These are phyloP conservation scores for Melangyna quadrimaculata DNA, from an alignment of 2,888 invertebrate species.

Conservation along the genomic window DNA sequence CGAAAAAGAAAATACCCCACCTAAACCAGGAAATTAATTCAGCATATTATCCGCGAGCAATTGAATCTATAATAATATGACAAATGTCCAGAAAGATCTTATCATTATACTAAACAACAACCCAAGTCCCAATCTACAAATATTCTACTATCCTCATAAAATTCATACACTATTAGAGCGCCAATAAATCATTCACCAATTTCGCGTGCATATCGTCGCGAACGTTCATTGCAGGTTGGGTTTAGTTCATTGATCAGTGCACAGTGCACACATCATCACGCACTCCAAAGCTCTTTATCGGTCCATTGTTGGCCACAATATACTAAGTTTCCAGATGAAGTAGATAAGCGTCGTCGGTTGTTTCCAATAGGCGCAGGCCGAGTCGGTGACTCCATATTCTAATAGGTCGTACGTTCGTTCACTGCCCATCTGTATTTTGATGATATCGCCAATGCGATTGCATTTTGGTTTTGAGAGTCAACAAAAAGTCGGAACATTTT, in stretches of 20 bases:
- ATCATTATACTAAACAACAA: conserved; percentile 38
- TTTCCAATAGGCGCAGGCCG: background rate
- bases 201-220: conserved; percentile 64
- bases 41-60: background rate
- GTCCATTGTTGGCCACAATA: conserved; percentile 55
- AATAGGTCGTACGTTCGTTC: conserved; percentile 13
- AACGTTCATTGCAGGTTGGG: conserved; percentile 55
- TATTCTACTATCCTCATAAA: conserved; percentile 18
- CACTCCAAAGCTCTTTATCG: conserved; percentile 56
- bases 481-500: conserved; percentile 21
- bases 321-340: conserved; percentile 35
- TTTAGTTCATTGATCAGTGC: conserved; percentile 33
- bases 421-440: background rate
- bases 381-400: conserved; percentile 11
- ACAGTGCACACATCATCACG: conserved; percentile 36
- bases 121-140: background rate
- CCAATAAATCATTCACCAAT: conserved; percentile 62
- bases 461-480: conserved; percentile 13
- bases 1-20: background rate
- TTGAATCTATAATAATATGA: conserved; percentile 56
- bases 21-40: conserved; percentile 27
- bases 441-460: conserved; percentile 41
- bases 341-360: conserved; percentile 34
- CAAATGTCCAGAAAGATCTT: conserved; percentile 58
- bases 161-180: conserved; percentile 42